Base-by-base conservation (phyloP, 2,888 invertebrate species). In the Fragum fragum region DNA sequence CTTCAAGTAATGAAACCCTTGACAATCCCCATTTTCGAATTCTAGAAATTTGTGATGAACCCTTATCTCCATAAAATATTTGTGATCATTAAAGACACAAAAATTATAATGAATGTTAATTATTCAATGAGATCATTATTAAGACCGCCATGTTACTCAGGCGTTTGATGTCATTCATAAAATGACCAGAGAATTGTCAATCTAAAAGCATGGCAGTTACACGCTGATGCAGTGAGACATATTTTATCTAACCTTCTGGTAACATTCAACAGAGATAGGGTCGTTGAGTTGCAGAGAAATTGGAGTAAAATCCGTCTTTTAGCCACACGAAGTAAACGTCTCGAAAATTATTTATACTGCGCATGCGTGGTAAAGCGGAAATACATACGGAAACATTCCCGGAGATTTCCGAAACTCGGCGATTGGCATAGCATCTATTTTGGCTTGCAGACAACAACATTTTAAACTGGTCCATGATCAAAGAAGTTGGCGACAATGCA, bases 71-170 rank as follows among this genome's bases (percentile, higher is more conserved):
- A n/a, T n/a, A n/a, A n/a, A n/a, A n/a, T n/a, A n/a, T n/a, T n/a
- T n/a, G 23, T 36, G 21, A 68, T 36, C 16, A 36, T 36, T 36
- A 42, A 47, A 69, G 47, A 14, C 47, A 6, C 28, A 29, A 71
- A n/a, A 42, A 73, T 73, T 73, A 80, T 86, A 82, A 88, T 85
- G 79, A 75, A 88, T 88, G 89, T 83, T 89, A 89, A 89, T 89
- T 89, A 88, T 89, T 89, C 86, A 88, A 82, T 86, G 73, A 63
- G 76, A 63, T 76, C 73, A 81, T 76, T 75, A 79, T 75, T 79
- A 57, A 77, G 87, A 87, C 89, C 90, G 90, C 90, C 90, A 90
- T 90, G 70, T 82, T 85, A 74, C 29, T 77, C 80, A 85, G 85
- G 85, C 82, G 85, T 83, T 79, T 76, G 76, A 73, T 77, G 77